Percentiles rank a stretch among this genome's conserved stretches.
phyloP scores from a whole-genome alignment of 1,140 invertebrate species.

The Hycleus phaleratus region DNA sequence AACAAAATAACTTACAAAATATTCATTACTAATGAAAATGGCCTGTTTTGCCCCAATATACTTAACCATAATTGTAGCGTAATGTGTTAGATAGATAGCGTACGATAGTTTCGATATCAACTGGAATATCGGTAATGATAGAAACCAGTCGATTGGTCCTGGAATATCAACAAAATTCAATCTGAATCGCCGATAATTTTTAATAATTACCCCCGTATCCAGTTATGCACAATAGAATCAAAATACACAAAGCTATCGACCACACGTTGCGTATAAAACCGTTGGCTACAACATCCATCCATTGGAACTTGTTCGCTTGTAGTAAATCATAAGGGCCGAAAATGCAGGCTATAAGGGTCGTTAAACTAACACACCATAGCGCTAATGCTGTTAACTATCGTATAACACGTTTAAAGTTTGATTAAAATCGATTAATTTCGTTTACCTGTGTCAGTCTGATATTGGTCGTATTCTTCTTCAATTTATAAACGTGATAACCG shows the following conservation, averaged over 20 bases:
- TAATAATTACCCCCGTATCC: slow-evolving; percentile 47
- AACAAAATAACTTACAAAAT: slow-evolving; percentile 6
- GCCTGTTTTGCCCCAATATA: too few species aligned
- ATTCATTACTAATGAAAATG: slow-evolving; percentile 1
- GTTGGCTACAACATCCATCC: slow-evolving; percentile 50
- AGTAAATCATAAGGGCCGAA: slow-evolving; percentile 5
- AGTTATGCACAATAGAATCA: slow-evolving; percentile 56
- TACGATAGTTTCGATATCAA: slow-evolving; percentile 15
- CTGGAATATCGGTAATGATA: slow-evolving; percentile 17
- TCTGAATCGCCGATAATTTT: too few species aligned
- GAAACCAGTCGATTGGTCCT: slow-evolving; percentile 18
- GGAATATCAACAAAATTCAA: not conserved
- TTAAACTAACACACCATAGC: not conserved
- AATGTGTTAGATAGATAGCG: slow-evolving; percentile 20
- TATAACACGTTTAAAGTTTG: not conserved
- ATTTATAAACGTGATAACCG: slow-evolving; percentile 40
- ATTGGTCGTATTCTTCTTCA: slow-evolving; percentile 3
- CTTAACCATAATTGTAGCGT: too few species aligned
- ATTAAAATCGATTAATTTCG: not conserved
- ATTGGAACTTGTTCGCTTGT: not conserved
- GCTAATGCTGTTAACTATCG: not conserved
- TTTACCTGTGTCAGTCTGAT: not conserved
- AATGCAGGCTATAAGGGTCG: slow-evolving; percentile 4
- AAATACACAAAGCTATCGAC: slow-evolving; percentile 52
- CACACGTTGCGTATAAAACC: slow-evolving; percentile 51